Evolutionary conservation across 2,888 invertebrate genomes (phyloP).

Genomic region (Acrobeloides nanus): DNA sequence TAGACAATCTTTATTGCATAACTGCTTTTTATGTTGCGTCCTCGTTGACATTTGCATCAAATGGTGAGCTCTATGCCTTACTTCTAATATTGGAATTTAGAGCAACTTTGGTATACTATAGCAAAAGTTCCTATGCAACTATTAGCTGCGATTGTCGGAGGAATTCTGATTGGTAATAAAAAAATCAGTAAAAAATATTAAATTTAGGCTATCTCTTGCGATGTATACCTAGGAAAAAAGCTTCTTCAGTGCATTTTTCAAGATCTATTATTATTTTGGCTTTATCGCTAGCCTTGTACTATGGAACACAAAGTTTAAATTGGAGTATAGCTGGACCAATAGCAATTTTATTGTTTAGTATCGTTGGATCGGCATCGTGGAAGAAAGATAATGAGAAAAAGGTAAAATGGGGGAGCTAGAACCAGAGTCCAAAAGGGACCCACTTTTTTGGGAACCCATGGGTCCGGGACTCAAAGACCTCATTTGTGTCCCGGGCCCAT

Average conservation of each 20-base stretch:
- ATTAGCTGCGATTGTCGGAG: background rate
- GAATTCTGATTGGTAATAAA: background rate
- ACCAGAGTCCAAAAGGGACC: conserved; percentile 2
- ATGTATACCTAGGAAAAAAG: conserved; percentile 24
- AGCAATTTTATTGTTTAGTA: conserved; percentile 27
- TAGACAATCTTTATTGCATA: conserved; percentile 30
- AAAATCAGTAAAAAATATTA: too few species aligned
- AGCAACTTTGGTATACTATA: too few species aligned
- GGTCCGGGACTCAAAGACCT: too few species aligned
- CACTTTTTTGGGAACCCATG: too few species aligned
- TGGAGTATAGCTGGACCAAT: conserved; percentile 34
- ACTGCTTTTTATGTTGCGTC: conserved; percentile 20
- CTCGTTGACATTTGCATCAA: conserved; percentile 4
- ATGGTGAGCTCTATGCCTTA: too few species aligned
- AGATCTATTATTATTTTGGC: conserved; percentile 16
- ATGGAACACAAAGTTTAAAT: conserved; percentile 25
- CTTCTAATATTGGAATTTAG: too few species aligned
- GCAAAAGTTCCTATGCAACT: too few species aligned
- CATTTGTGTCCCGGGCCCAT: too few species aligned
- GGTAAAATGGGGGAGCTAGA: conserved; percentile 10
- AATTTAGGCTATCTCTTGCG: conserved; percentile 21
- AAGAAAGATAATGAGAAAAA: conserved; percentile 29
- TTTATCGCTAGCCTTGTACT: conserved; percentile 23
- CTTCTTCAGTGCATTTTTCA: conserved; percentile 22
- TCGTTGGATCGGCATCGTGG: conserved; percentile 33